Conservation (phyloP, 2,797 vertebrate genomes). For the Gastrophryne carolinensis region DNA sequence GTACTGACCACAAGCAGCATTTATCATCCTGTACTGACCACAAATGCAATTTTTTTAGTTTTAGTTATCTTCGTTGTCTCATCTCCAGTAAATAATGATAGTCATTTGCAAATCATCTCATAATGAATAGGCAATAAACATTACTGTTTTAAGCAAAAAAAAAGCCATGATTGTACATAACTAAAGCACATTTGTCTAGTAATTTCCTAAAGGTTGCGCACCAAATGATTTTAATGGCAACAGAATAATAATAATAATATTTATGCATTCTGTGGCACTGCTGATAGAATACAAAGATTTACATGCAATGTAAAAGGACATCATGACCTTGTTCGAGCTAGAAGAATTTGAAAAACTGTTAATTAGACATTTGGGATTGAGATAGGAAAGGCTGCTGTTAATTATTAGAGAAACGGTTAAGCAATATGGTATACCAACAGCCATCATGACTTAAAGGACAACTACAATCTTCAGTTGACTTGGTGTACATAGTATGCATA, state of each 20-base stretch:
- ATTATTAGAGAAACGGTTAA: background rate
- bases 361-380: constrained; percentile 12
- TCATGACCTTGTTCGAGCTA: background rate
- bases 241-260: background rate
- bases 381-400: background rate
- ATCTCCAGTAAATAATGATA: too few relatives aligned
- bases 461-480: too few relatives aligned
- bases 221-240: constrained; percentile 10
- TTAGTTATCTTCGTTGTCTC: too few relatives aligned
- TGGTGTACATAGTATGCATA: too few relatives aligned
- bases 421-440: background rate
- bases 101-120: background rate
- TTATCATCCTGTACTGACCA: too few relatives aligned
- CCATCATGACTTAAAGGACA: background rate
- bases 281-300: background rate
- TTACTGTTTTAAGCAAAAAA: background rate
- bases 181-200: constrained; percentile 15
- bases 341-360: constrained; percentile 8
- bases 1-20: too few relatives aligned
- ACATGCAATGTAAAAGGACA: constrained; percentile 8
- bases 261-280: constrained; percentile 7
- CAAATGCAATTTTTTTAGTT: too few relatives aligned
- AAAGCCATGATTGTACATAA: constrained; percentile 9
- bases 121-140: background rate
- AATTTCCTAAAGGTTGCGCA: constrained; percentile 9